Evolutionary conservation across 2,888 invertebrate genomes (phyloP), one percentile per base, ranked within the genome.

Genomic region (Lathronympha strigana): DNA sequence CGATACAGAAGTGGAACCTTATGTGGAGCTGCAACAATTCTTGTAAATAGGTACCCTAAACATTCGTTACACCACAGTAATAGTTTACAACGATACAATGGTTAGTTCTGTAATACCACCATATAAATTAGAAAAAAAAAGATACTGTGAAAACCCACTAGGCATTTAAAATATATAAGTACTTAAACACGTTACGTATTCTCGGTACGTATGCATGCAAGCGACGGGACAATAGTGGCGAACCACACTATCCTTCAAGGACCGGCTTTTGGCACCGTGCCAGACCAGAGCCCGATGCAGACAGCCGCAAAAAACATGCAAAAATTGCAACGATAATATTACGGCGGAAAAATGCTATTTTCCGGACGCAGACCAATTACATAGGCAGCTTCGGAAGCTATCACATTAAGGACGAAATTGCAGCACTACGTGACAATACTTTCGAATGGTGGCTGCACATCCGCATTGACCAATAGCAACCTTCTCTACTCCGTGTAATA

Each of bases 241-340:
- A 45, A 36, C 55, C 66, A 49, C 33, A 57, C 57, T 36, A 60
- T 63, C 63, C 62, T 63, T 67, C 51, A 54, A 67, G 62, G 55
- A 55, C 47, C 28, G 50, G 40, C 45, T 57, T 63, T 67, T 67
- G 67, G 67, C 67, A 58, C 17, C 58, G 47, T 21, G 63, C 67
- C 67, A 57, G 63, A 28, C 17, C 17, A n/a, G 57, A 21, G 21
- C 33, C 17, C 43, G 19, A 43, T 25, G 31, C 17, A 38, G 47
- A 28, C 38, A n/a, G 23, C 23, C 23, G 38, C 40, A 38, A 40
- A 54, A 55, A 55, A 55, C 31, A 45, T 57, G 43, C 43, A 57
- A 33, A 28, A 28, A 31, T n/a, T 47, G 23, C 23, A 19, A 33
- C 25, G 5, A 47, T 17, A 6, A 45, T 45, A 47, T 47, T 23